Evolutionary conservation across 2,888 invertebrate species (phyloP).

Genomic region (Platycheirus rosarum): DNA sequence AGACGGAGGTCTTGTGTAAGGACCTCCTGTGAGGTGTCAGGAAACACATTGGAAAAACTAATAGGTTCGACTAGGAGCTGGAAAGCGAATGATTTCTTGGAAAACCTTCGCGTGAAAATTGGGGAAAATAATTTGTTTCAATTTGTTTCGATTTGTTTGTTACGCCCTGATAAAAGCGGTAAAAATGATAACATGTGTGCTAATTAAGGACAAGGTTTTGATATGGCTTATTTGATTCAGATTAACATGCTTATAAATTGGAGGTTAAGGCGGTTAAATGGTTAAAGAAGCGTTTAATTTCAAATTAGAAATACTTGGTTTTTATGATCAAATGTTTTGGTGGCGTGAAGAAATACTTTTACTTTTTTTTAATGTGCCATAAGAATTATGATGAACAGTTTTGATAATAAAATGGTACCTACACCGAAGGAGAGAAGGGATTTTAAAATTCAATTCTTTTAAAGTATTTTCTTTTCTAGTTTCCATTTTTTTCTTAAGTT

Average conservation of each 20-base stretch:
- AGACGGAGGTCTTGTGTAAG: slow-evolving; percentile 54
- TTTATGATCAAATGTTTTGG: too few relatives aligned
- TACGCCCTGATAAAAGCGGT: slow-evolving; percentile 12
- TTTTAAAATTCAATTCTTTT: too few relatives aligned
- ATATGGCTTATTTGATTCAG: slow-evolving; percentile 42
- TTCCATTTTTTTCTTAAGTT: too few relatives aligned
- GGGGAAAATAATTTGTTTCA: slow-evolving; percentile 34
- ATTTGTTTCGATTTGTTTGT: neutral
- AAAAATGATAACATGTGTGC: slow-evolving; percentile 7
- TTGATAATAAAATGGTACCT: too few relatives aligned
- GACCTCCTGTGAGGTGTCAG: slow-evolving; percentile 64
- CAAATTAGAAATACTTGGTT: neutral
- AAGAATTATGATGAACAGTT: too few relatives aligned
- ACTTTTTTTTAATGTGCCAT: too few relatives aligned
- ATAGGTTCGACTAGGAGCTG: slow-evolving; percentile 19
- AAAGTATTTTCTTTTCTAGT: too few relatives aligned
- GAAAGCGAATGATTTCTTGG: slow-evolving; percentile 17
- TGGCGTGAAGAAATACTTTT: too few relatives aligned
- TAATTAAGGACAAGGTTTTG: slow-evolving; percentile 29
- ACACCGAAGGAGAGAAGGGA: too few relatives aligned
- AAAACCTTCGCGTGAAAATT: slow-evolving; percentile 49
- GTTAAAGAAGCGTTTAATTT: slow-evolving; percentile 55
- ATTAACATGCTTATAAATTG: slow-evolving; percentile 28
- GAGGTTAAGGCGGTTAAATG: slow-evolving; percentile 49
- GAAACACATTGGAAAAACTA: slow-evolving; percentile 33